Base-by-base conservation (phyloP, 2,888 invertebrate genomes). In the Tetropium fuscum region DNA sequence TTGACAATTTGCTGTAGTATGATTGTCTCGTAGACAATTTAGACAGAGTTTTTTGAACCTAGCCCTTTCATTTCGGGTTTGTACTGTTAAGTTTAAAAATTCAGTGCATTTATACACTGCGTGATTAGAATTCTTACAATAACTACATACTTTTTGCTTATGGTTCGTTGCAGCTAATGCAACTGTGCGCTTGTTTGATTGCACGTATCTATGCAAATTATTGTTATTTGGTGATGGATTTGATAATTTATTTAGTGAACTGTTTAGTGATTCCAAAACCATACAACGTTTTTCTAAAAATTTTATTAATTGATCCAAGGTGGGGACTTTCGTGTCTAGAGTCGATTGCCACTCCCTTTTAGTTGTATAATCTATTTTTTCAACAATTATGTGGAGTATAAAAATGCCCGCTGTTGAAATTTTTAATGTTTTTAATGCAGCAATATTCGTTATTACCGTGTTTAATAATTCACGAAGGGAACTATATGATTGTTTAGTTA, bases 381-480 rank as follows among this genome's bases (percentile, higher is more conserved):
- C 32, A 2, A n/a, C 32, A n/a, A 32, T 32, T 10, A 32, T 32
- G 32, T 10, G 32, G 4, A 32, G 11, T 32, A 32, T 32, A 11
- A 32, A 32, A n/a, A 13, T 13, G n/a, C 13, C 32, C 32, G 11
- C 10, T 32, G 32, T 11, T n/a, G 10, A 13, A 10, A 32, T 8
- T 32, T 32, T 32, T 32, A 32, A 32, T n/a, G 32, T 32, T 32
- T 32, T 32, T 32, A n/a, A n/a, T n/a, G n/a, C n/a, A n/a, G n/a
- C n/a, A n/a, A n/a, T n/a, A n/a, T n/a, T n/a, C n/a, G n/a, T n/a
- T n/a, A n/a, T n/a, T n/a, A n/a, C n/a, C n/a, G n/a, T n/a, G n/a
- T n/a, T n/a, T n/a, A n/a, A n/a, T n/a, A n/a, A n/a, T n/a, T n/a
- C n/a, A n/a, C n/a, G n/a, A n/a, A n/a, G n/a, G n/a, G n/a, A n/a